Evolutionary conservation across 1,140 invertebrate species (phyloP).

Genomic region (Sycophaga agraensis): DNA sequence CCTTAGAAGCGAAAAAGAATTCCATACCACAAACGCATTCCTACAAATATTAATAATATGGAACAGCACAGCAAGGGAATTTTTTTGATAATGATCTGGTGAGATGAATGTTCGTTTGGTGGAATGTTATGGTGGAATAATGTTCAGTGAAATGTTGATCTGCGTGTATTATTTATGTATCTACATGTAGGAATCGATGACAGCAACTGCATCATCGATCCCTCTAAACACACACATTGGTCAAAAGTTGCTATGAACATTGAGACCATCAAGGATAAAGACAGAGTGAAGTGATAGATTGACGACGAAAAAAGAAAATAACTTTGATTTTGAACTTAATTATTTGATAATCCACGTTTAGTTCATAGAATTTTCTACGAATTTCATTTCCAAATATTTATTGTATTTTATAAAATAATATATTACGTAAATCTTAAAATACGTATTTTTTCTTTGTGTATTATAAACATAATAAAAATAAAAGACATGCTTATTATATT

Average conservation of each 20-base stretch:
- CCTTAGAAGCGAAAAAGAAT: not conserved
- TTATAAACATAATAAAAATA: too few relatives aligned
- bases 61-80: slow-evolving; percentile 27
- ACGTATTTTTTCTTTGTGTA: not conserved
- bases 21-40: slow-evolving; percentile 14
- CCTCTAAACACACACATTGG: slow-evolving; percentile 8
- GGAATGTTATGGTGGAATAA: slow-evolving; percentile 13
- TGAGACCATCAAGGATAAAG: slow-evolving; percentile 12
- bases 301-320: not conserved
- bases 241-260: slow-evolving; percentile 20
- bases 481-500: not conserved
- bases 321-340: too few relatives aligned
- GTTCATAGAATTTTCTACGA: too few relatives aligned
- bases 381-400: slow-evolving; percentile 21
- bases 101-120: slow-evolving; percentile 11
- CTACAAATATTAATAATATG: slow-evolving; percentile 9
- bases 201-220: not conserved
- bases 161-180: slow-evolving; percentile 9
- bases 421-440: not conserved
- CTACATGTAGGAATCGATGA: slow-evolving; percentile 14
- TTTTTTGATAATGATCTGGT: slow-evolving; percentile 11
- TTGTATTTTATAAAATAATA: not conserved
- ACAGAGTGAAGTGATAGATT: not conserved
- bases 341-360: not conserved
- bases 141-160: slow-evolving; percentile 16